Percentiles rank a stretch among this genome's conserved stretches.
phyloP scores from a whole-genome alignment of 2,113 vertebrate genomes.

The Labeo catla region DNA sequence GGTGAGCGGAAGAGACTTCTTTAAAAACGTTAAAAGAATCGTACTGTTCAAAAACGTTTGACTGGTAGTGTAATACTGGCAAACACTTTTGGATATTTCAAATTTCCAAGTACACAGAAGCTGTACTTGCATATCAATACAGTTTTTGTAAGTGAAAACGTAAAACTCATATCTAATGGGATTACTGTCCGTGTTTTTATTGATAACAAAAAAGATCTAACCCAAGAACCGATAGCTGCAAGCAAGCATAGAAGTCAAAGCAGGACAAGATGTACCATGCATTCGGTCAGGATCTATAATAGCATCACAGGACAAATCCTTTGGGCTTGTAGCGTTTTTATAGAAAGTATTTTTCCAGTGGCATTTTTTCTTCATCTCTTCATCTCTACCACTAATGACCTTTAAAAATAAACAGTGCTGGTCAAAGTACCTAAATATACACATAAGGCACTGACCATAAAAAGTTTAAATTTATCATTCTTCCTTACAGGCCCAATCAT shows the following conservation, averaged over 20 bases:
- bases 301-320: slow-evolving; percentile 26
- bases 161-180: background rate
- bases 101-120: background rate
- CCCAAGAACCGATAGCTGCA: background rate
- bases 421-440: slow-evolving; percentile 13
- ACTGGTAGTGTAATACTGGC: background rate
- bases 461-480: background rate
- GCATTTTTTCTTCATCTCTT: slow-evolving; percentile 22
- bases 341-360: slow-evolving; percentile 37
- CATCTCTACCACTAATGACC: background rate
- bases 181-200: slow-evolving; percentile 57
- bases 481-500: background rate
- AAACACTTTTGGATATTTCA: background rate
- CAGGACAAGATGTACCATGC: background rate
- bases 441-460: background rate
- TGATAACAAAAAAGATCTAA: slow-evolving; percentile 32
- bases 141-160: background rate
- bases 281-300: slow-evolving; percentile 10
- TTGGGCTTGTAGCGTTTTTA: background rate
- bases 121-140: too few species aligned
- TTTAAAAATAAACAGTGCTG: slow-evolving; percentile 9
- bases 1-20: too few species aligned
- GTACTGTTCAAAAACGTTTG: too few species aligned
- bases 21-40: too few species aligned
- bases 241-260: background rate